Conservation (phyloP, 2,113 vertebrate species). For the Tinamus guttatus region DNA sequence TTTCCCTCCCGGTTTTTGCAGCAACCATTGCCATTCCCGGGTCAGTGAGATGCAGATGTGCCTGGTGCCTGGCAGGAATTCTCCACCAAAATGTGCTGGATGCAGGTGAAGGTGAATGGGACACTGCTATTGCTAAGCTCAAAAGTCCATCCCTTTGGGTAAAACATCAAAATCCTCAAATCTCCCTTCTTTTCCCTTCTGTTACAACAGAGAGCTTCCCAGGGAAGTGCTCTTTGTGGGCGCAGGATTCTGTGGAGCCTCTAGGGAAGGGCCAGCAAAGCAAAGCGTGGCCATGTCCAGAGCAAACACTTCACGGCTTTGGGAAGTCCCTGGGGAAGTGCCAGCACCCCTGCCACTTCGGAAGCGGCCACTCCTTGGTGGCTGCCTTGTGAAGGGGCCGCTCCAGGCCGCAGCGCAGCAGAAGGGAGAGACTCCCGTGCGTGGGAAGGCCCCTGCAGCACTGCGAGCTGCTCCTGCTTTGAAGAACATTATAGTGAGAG, state of each 20-base stretch:
- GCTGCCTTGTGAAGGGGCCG: neutral
- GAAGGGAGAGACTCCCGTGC: neutral
- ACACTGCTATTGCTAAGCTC: accelerated
- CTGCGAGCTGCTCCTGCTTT: neutral
- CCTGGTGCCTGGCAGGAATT: neutral
- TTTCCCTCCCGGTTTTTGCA: accelerated
- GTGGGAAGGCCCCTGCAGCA: neutral
- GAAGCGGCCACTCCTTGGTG: neutral
- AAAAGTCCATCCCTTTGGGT: neutral
- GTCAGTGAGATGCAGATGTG: accelerated
- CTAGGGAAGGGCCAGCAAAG: accelerated
- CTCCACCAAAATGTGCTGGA: accelerated
- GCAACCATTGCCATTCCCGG: no score
- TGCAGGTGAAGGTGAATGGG: neutral
- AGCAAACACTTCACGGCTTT: neutral
- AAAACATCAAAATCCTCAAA: neutral
- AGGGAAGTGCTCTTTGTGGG: neutral
- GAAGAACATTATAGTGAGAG: neutral
- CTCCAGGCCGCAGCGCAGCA: accelerated
- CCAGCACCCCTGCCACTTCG: neutral
- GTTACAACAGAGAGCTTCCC: neutral
- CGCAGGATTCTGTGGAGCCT: accelerated
- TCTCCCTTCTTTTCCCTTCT: no score
- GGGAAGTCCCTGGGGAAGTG: neutral
- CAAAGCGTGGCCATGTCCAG: no score